Evolutionary conservation across 2,797 vertebrate species (phyloP).

Genomic region (Mionectes olivaceus): DNA sequence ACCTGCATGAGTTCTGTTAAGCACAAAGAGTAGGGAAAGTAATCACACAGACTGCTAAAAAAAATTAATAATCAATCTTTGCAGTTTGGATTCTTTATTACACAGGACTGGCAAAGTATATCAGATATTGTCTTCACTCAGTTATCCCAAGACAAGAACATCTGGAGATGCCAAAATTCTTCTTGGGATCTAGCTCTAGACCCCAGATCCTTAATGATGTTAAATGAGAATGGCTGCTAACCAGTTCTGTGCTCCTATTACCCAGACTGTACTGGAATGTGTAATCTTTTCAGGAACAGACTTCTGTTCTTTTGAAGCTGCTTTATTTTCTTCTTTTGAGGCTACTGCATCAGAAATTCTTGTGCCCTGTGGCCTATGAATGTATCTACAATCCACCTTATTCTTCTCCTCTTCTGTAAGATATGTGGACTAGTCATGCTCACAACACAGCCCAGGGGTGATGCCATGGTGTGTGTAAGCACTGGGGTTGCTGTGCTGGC

Average conservation of each 20-base stretch:
- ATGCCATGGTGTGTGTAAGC: background rate
- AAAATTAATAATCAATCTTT: background rate
- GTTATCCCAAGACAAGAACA: background rate
- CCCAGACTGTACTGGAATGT: background rate
- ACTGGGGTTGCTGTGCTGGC: background rate
- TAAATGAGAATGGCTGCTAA: background rate
- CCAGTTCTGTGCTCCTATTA: background rate
- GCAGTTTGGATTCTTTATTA: background rate
- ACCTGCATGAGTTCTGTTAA: background rate
- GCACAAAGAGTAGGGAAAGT: background rate
- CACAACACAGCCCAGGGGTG: background rate
- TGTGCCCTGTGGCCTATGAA: background rate
- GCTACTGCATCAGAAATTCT: background rate
- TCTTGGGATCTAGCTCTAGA: background rate
- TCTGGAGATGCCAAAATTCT: background rate
- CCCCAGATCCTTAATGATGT: background rate
- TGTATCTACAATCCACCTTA: background rate
- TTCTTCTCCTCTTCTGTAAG: background rate
- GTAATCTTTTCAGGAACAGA: background rate
- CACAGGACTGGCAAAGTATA: background rate
- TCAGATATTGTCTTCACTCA: background rate
- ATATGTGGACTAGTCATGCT: accelerated
- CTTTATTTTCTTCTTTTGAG: background rate
- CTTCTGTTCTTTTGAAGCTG: background rate
- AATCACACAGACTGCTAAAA: background rate